Evolutionary conservation across 2,113 vertebrate genomes (phyloP), one percentile per base, ranked within the genome.

Genomic region (Alligator sinensis): DNA sequence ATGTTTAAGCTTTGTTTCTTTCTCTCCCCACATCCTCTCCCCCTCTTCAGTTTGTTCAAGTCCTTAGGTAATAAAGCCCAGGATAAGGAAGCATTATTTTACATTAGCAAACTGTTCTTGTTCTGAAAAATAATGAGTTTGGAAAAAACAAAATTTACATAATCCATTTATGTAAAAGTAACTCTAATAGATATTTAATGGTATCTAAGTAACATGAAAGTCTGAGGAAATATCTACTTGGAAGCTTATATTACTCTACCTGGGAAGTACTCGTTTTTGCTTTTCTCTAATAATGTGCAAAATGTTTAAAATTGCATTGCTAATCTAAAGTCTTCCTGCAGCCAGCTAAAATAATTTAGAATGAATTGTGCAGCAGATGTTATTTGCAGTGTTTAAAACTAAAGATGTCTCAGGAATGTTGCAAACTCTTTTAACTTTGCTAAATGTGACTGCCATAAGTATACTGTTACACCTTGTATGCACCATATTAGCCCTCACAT

Each of bases 1-100:
- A 97, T 97, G 97, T 98, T 98, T 95, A 96, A 97, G 86, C 91
- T 95, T 68, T 92, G 38, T 86, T 81, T 89, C 19, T 84, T 87
- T 77, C 70, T 78, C 18, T 90, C 3, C 68, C 34, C 3, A 28
- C 30, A 2, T 84, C 81, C 95, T 12, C 17, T 80, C 80, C 80
- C 60, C 16, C 4, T 84, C 95, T 98, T 95, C 57, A 85, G 34
- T 94, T 94, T 85, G 82, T 93, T 98, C 86, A 97, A 97, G 86
- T 98, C 96, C 96, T 98, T 97, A 86, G 96, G 97, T 98, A 97
- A 96, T 95, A 27, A 93, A 88, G 79, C 70, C 82, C 3, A 63
- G 55, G 85, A 75, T 90, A 55, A 62, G 17, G 68, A 86, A 90
- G 77, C 62, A 16, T 82, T 22, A 47, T 86, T 96, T 96, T 94